Evolutionary conservation across 1,140 invertebrate genomes (phyloP), one percentile per base, ranked within the genome.

Genomic region (Hesperophylax magnus): DNA sequence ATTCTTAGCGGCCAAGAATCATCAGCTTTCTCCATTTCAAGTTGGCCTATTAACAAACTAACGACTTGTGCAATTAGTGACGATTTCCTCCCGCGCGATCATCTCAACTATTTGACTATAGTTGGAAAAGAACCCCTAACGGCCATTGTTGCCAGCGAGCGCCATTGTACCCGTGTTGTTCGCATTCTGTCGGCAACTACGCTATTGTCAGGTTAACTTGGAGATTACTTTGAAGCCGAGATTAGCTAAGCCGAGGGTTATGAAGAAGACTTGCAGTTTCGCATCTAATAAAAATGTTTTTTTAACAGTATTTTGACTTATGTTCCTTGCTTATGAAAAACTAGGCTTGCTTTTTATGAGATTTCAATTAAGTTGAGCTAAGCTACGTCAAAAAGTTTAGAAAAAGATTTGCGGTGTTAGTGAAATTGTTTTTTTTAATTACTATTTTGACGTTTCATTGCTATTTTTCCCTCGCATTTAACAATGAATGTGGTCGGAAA

Each of bases 11-110:
- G 9, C 6, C 22, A 61, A 77, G 74, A 22, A 77, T 31, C 54
- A n/a, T 27, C 27, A 56, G 60, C 60, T 31, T 52, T 79, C 77
- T 79, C 77, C 47, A 79, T 79, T 72, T 60, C 65, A 80, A 80
- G 79, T 80, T 80, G 22, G 34, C 71, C 79, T 71, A 80, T 80
- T 80, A 80, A 74, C 54, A 27, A 34, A 22, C 54, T 80, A 80
- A 80, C 79, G 79, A 80, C 79, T 80, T 47, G 79, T n/a, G 79
- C 71, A 80, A 80, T 80, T 80, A 76, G 54, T 52, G 71, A 34
- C 24, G 67, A 20, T 20, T 15, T 52, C 63, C 76, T 22, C 18
- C 22, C 53, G n/a, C 39, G 11, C 18, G 24, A 11, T 60, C 34
- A 9, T 60, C 56, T 39, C 14, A 79, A 79, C 77, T 79, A 79